A percentile compares a stretch with the other conserved stretches of the same genome.
phyloP scores from a whole-genome alignment of 2,888 invertebrate species.

The Lapara coniferarum region DNA sequence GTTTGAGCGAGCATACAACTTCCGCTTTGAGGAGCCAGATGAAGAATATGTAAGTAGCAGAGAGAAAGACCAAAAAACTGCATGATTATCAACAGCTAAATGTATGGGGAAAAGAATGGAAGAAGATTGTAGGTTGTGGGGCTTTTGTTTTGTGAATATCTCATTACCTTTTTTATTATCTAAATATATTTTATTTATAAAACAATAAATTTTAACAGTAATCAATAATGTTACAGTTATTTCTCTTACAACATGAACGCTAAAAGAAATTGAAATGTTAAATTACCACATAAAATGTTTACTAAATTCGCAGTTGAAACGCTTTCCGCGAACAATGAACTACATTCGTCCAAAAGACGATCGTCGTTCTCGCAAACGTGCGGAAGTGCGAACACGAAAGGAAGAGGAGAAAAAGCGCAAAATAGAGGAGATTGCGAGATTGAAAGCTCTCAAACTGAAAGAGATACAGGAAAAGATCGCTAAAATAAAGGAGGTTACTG shows the following conservation, averaged over 20 bases:
- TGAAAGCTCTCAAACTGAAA: conserved; percentile 93
- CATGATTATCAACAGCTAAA: no score
- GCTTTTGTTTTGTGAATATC: no score
- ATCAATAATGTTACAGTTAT: background rate
- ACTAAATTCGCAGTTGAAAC: conserved; percentile 86
- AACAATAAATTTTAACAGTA: background rate
- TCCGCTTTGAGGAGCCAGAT: conserved; percentile 98
- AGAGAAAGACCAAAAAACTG: background rate
- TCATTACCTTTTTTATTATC: no score
- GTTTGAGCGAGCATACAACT: conserved; percentile 98
- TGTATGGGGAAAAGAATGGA: no score
- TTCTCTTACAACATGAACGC: no score
- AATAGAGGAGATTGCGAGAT: conserved; percentile 92
- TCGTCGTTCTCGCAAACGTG: conserved; percentile 90
- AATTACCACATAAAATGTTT: background rate
- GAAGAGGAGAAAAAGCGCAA: conserved; percentile 90
- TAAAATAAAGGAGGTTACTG: conserved; percentile 93
- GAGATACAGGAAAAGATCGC: conserved; percentile 96
- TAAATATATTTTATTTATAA: background rate
- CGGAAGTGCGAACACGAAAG: conserved; percentile 89
- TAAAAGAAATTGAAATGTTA: no score
- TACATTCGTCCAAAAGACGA: conserved; percentile 92
- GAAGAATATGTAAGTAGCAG: conserved; percentile 88
- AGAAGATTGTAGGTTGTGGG: no score
- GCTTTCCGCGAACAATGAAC: conserved; percentile 95